phyloP scores from a whole-genome alignment of 2,888 invertebrate genomes.

The Marasmarcha lunaedactyla region DNA sequence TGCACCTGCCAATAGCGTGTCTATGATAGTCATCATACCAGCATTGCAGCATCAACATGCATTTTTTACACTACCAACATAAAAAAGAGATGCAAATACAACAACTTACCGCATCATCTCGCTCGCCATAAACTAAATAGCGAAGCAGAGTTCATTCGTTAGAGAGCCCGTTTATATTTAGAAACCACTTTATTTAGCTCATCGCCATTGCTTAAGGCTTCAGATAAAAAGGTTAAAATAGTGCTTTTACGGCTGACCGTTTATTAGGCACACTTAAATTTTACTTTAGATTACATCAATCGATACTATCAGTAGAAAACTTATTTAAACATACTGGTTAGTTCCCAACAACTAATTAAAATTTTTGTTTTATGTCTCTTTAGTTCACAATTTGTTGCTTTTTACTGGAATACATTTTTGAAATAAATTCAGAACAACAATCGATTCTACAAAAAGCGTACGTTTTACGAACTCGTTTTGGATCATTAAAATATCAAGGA shows the following conservation, averaged over 20 bases:
- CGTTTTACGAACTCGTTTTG: no score
- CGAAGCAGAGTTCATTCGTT: not conserved
- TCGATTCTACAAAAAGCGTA: no score
- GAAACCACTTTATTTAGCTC: conserved; percentile 65
- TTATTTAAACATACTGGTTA: no score
- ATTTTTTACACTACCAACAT: no score
- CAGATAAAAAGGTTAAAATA: conserved; percentile 59
- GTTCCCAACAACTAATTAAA: no score
- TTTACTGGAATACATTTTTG: no score
- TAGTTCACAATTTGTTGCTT: no score
- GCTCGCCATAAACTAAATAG: not conserved
- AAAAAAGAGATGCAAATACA: not conserved
- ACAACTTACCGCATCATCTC: not conserved
- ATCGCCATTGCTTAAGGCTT: conserved; percentile 37
- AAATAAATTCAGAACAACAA: no score
- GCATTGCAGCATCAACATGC: no score
- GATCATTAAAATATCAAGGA: conserved; percentile 2
- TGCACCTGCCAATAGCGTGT: conserved; percentile 65
- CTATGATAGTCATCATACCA: conserved; percentile 20
- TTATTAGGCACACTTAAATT: conserved; percentile 62
- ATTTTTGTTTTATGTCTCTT: no score
- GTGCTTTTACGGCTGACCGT: conserved; percentile 46
- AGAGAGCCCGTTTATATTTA: conserved; percentile 66
- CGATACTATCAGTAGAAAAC: conserved; percentile 23
- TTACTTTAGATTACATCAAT: conserved; percentile 60